These are phyloP conservation scores for Drosophila niveifrons DNA, from an alignment of 2,888 invertebrate genomes.

Conservation along the genomic window DNA sequence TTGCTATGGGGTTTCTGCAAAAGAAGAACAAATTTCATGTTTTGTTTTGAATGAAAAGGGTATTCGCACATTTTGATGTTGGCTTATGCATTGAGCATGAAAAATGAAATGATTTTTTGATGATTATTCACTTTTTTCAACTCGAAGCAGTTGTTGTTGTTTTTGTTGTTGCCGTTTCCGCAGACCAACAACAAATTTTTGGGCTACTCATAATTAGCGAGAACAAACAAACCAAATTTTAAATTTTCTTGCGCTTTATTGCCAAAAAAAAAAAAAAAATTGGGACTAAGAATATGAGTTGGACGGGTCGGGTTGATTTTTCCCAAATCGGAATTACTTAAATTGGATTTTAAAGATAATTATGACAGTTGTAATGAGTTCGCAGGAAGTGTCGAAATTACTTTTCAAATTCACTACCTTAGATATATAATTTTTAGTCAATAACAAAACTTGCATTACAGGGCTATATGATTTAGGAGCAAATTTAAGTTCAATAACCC, in stretches of 20 bases:
- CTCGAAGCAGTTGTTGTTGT: constrained; percentile 11
- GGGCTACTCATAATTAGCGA: constrained; percentile 58
- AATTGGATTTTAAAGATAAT: constrained; percentile 56
- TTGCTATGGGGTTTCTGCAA: constrained; percentile 70
- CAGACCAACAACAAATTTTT: constrained; percentile 23
- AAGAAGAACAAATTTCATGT: constrained; percentile 42
- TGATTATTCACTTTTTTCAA: constrained; percentile 46
- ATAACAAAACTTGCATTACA: too few relatives aligned
- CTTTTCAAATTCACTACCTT: too few relatives aligned
- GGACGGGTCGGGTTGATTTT: constrained; percentile 14
- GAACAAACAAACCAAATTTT: constrained; percentile 57
- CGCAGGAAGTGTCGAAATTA: background rate
- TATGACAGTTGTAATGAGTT: constrained; percentile 20
- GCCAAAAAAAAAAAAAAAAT: constrained; percentile 12
- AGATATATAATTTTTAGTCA: too few relatives aligned
- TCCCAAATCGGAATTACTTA: constrained; percentile 26
- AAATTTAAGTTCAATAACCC: too few relatives aligned
- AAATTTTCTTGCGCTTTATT: constrained; percentile 35
- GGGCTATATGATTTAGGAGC: too few relatives aligned
- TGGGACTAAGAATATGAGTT: constrained; percentile 7
- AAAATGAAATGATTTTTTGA: constrained; percentile 70
- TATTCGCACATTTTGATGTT: constrained; percentile 40
- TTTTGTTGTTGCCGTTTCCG: constrained; percentile 17
- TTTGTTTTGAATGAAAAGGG: constrained; percentile 59
- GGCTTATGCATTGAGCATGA: constrained; percentile 55